Evolutionary conservation across 2,888 invertebrate species (phyloP), one percentile per base, ranked within the genome.

Genomic region (Himalopsyche anomala): DNA sequence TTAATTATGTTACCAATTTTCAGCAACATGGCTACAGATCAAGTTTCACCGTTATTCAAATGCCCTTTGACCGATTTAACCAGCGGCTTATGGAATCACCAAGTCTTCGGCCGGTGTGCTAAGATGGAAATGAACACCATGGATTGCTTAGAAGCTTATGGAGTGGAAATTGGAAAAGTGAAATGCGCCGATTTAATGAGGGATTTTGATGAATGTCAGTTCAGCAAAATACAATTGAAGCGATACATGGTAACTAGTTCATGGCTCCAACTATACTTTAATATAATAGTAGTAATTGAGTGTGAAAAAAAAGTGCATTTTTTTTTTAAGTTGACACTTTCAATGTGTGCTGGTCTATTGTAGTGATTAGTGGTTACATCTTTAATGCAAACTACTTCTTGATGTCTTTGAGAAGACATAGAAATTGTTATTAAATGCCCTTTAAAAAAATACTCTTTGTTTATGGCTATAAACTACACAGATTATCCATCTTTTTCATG

Each of bases 101-200:
- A 96, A 90, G 91, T 94, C 90, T 92, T 94, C 89, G 95, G 95
- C 38, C 90, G 91, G 40, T 97, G 97, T 90, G 95, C 94, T 55
- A 92, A 94, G 86, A 92, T 96, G 89, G 97, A 97, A 91, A 92
- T 95, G 90, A 93, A 94, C 51, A 94, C 95, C 90, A 94, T 96
- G 92, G 96, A 97, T 89, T 97, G 97, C 90, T 90, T 97, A 81
- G 97, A 97, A 90, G 97, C 96, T 4, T 97, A 97, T 89, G 97
- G 97, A 1, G 89, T 95, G 12, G 94, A 95, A n/a, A 92, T 93
- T 69, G 96, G 95, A 0, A 89, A 91, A 55, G 90, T 90, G n/a
- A 94, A 95, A 90, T 97, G 97, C 90, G 90, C 91, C 5, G 91
- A 92, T 83, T 90, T 96, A 9, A 93, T 96, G 85, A 92, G 93